Evolutionary conservation across 2,888 invertebrate genomes (phyloP), one percentile per base, ranked within the genome.

Genomic region (Dinocampus coccinellae): DNA sequence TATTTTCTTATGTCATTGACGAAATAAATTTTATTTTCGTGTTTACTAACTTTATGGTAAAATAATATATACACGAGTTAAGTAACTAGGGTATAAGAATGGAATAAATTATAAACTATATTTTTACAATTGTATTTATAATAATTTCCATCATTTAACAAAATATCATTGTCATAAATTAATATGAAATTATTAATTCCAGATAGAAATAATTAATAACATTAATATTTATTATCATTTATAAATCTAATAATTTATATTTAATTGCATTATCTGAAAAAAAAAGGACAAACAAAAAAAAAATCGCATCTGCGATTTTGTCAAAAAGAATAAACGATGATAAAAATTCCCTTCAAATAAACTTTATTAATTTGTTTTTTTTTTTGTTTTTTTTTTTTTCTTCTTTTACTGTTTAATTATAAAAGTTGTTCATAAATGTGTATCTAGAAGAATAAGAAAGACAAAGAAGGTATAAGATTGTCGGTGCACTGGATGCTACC

Each of bases 401-500:
- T 34, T 29, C 77, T 24, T 34, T 33, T 77, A 71, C 77, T 77
- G 79, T 76, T 78, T 79, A 80, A 81, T 82, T 81, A 82, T 78
- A 81, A 82, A 82, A 82, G 78, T 82, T 82, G 76, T 80, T 79
- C 77, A 76, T 77, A 71, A 76, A 72, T 57, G 53, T 26, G n/a
- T 29, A 69, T 42, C 68, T 60, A 33, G 60, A 60, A 33, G 36
- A 26, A 47, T 36, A 33, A 47, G 47, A 22, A 24, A 58, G 39
- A 68, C 53, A 57, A 60, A 55, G 71, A 26, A 53, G 57, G 66
- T n/a, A 58, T 61, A 64, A 26, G 70, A 58, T 61, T 60, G 62
- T 34, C 70, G 39, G 47, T 60, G 62, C 67, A 60, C 55, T 34
- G 71, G 76, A 62, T 47, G 16, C 47, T 16, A n/a, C n/a, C 74